Conservation (phyloP, 2,113 vertebrate genomes). For the Oncorhynchus clarkii region DNA sequence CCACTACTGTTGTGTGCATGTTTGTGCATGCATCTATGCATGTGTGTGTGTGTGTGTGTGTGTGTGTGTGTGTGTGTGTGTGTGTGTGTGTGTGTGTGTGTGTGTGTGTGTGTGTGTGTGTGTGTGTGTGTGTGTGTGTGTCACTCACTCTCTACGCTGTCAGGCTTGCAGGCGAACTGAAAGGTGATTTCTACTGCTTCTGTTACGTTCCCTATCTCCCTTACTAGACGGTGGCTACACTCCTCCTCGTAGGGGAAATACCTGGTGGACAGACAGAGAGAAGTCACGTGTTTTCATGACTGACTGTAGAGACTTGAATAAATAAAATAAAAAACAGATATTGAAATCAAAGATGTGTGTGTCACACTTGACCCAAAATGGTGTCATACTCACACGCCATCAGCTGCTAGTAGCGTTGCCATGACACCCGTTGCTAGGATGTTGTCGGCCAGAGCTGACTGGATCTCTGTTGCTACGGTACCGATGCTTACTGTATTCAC, state of each 20-base stretch:
- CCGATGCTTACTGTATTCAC: constrained; percentile 74
- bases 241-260: constrained; percentile 70
- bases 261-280: constrained; percentile 39
- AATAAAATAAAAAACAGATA: too few species aligned
- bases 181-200: constrained; percentile 67
- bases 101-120: background rate
- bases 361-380: background rate
- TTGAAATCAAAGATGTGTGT: too few species aligned
- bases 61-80: background rate
- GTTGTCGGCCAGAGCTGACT: constrained; percentile 67
- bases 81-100: background rate
- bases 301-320: too few species aligned
- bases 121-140: background rate
- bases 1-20: background rate
- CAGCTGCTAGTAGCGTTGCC: constrained; percentile 63
- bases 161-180: constrained; percentile 72
- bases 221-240: constrained; percentile 60
- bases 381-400: constrained; percentile 66
- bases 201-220: constrained; percentile 72
- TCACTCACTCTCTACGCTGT: constrained; percentile 58
- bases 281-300: background rate
- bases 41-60: background rate
- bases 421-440: constrained; percentile 73
- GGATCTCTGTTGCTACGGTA: constrained; percentile 71
- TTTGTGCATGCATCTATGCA: background rate